Evolutionary conservation across 2,797 vertebrate species (phyloP).

Genomic region (Cygnus olor): DNA sequence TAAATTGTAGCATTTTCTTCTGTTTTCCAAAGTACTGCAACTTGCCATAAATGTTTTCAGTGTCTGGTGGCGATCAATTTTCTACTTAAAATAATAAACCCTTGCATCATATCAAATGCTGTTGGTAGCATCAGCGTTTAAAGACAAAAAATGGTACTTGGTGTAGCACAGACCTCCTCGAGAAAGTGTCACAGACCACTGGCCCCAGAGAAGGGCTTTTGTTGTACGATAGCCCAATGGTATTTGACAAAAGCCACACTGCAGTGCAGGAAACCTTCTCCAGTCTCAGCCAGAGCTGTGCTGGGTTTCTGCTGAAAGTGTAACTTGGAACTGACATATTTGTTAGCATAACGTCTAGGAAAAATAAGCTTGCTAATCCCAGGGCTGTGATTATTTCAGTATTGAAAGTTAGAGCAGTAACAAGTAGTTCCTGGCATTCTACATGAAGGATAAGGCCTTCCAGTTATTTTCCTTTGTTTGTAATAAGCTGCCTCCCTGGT

Average conservation of each 20-base stretch:
- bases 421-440: neutral
- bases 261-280: neutral
- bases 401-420: neutral
- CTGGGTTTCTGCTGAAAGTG: neutral
- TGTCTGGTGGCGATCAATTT: neutral
- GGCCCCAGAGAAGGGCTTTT: neutral
- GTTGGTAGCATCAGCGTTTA: neutral
- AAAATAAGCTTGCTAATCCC: neutral
- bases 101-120: neutral
- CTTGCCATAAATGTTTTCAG: neutral
- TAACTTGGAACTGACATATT: neutral
- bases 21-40: neutral
- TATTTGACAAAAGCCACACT: neutral
- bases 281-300: neutral
- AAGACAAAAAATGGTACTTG: neutral
- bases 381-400: neutral
- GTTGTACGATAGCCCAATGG: neutral
- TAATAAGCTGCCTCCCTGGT: constrained; percentile 17
- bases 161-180: neutral
- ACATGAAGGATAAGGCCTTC: neutral
- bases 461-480: neutral
- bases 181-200: neutral
- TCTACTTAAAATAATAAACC: neutral
- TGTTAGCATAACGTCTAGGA: neutral
- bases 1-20: neutral